These are phyloP conservation scores for Ochropleura plecta DNA, from an alignment of 2,888 invertebrate species.

Conservation along the genomic window DNA sequence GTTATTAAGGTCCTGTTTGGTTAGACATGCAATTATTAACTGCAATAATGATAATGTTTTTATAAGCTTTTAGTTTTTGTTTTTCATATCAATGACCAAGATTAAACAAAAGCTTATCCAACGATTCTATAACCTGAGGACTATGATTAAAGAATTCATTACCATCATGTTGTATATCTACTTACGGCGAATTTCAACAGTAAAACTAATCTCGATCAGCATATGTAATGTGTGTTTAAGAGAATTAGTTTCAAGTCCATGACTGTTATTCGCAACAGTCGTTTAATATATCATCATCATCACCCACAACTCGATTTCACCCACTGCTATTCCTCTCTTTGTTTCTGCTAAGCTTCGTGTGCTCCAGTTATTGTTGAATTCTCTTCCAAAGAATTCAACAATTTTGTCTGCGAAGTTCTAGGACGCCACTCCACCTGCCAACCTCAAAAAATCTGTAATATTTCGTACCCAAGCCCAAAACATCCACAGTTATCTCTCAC, in stretches of 20 bases:
- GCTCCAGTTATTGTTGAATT: too few species aligned
- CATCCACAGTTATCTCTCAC: conserved; percentile 49
- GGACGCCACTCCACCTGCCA: too few species aligned
- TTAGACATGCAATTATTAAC: neutral
- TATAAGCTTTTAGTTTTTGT: neutral
- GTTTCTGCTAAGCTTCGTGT: too few species aligned
- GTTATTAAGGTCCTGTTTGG: neutral
- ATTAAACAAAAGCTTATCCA: neutral
- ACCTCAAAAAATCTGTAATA: neutral
- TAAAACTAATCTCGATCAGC: neutral
- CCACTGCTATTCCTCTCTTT: too few species aligned
- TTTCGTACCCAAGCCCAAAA: conserved; percentile 8
- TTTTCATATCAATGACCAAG: neutral
- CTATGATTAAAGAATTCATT: neutral
- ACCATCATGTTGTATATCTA: neutral
- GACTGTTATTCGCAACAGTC: neutral
- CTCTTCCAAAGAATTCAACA: too few species aligned
- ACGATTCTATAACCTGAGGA: neutral
- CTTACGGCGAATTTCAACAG: neutral
- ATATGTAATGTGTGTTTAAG: neutral
- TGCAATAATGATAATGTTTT: neutral
- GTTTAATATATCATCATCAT: neutral
- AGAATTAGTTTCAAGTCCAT: neutral
- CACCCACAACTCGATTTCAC: too few species aligned
- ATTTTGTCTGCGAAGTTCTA: too few species aligned